phyloP scores from a whole-genome alignment of 2,797 vertebrate species.

The Sebastes jordani region DNA sequence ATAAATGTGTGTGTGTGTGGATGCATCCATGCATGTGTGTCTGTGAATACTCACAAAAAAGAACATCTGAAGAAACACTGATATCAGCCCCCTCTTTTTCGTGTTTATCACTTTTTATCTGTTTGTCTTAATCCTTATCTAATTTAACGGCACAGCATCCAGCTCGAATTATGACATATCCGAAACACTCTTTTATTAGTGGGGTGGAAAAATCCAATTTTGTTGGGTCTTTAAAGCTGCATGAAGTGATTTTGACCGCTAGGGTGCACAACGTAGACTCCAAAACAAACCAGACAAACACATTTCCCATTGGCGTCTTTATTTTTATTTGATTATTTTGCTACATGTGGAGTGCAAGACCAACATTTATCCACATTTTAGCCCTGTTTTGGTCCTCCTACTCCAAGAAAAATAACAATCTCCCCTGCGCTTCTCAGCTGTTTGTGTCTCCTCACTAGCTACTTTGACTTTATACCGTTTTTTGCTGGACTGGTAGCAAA shows the following conservation, averaged over 20 bases:
- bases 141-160: conserved; percentile 7
- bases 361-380: neutral
- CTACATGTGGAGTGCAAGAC: neutral
- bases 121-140: conserved; percentile 47
- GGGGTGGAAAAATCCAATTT: neutral
- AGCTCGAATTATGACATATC: conserved; percentile 7
- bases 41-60: conserved; percentile 30
- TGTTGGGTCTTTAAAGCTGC: neutral
- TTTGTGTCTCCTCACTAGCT: neutral
- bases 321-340: neutral
- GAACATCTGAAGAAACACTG: conserved; percentile 47
- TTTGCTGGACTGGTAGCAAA: neutral
- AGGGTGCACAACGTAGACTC: neutral
- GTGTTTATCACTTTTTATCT: conserved; percentile 45
- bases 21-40: conserved; percentile 2
- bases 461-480: neutral
- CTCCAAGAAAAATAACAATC: neutral
- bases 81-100: conserved; percentile 35
- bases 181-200: conserved; percentile 2
- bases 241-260: neutral
- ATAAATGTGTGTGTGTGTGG: conserved; percentile 1
- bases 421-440: neutral
- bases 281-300: neutral
- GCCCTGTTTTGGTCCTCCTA: neutral
- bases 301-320: neutral